phyloP scores from a whole-genome alignment of 2,888 invertebrate species.

The Meghimatium bilineatum region DNA sequence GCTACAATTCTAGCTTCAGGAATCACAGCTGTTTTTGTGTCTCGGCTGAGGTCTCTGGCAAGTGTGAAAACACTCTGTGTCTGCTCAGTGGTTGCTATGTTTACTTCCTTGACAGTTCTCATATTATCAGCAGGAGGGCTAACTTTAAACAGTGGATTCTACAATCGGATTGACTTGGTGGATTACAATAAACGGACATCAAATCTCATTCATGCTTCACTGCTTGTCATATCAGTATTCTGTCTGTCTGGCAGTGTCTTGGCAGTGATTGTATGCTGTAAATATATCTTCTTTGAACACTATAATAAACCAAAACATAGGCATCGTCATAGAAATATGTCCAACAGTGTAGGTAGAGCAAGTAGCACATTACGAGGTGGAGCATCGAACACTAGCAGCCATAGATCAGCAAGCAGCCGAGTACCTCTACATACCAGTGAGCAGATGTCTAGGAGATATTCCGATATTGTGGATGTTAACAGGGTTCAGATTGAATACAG shows the following conservation, averaged over 20 bases:
- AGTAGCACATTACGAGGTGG: conserved; percentile 46
- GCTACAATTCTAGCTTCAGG: conserved; percentile 61
- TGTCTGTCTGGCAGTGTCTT: conserved; percentile 61
- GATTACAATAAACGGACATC: conserved; percentile 55
- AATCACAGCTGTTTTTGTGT: conserved; percentile 62
- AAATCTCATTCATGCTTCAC: conserved; percentile 61
- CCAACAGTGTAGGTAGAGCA: conserved; percentile 44
- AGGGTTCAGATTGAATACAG: conserved; percentile 47
- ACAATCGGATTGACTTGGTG: conserved; percentile 50
- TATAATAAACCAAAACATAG: conserved; percentile 49
- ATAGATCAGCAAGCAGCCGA: conserved; percentile 39
- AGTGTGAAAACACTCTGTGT: conserved; percentile 64
- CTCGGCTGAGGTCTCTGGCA: conserved; percentile 57
- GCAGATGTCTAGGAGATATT: conserved; percentile 39
- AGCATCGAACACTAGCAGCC: conserved; percentile 43
- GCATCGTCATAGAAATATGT: conserved; percentile 43
- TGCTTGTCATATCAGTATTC: conserved; percentile 61
- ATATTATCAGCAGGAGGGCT: conserved; percentile 68
- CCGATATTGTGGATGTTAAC: conserved; percentile 45
- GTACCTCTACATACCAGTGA: conserved; percentile 48
- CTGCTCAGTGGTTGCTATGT: conserved; percentile 57
- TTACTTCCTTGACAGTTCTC: conserved; percentile 63
- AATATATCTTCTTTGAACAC: conserved; percentile 61
- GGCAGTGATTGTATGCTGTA: conserved; percentile 62
- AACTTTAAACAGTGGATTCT: conserved; percentile 65